Evolutionary conservation across 2,113 vertebrate species (phyloP).

Genomic region (Limanda limanda): DNA sequence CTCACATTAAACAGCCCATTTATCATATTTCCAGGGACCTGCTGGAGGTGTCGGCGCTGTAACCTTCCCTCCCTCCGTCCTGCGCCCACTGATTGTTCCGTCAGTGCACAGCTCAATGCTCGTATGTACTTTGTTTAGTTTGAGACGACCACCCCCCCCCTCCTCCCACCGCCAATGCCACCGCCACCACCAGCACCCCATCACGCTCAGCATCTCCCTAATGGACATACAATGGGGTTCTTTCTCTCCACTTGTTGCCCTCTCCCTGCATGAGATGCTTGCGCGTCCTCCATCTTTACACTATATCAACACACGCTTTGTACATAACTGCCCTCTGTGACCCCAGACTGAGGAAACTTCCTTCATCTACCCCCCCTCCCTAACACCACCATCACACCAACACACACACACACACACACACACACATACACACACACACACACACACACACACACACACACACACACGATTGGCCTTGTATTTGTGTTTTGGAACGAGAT

Average conservation of each 20-base stretch:
- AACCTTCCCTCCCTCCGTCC: constrained; percentile 21
- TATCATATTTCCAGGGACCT: constrained; percentile 73
- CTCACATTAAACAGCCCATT: constrained; percentile 73
- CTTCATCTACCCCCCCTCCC: constrained; percentile 37
- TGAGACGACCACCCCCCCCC: constrained; percentile 2
- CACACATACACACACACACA: not conserved
- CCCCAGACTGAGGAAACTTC: constrained; percentile 47
- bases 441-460: not conserved
- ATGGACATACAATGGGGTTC: constrained; percentile 70
- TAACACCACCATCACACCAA: constrained; percentile 11
- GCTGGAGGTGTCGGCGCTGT: constrained; percentile 47
- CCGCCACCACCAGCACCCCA: constrained; percentile 12
- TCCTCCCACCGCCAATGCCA: not conserved
- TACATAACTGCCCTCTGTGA: constrained; percentile 70
- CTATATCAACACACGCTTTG: constrained; percentile 76
- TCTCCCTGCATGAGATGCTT: constrained; percentile 67
- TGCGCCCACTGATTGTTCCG: constrained; percentile 50
- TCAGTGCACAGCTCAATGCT: constrained; percentile 48
- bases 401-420: not conserved
- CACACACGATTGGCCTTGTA: too few species aligned
- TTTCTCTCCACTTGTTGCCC: constrained; percentile 74
- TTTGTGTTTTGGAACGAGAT: constrained; percentile 1
- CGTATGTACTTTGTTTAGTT: constrained; percentile 55
- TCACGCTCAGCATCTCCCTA: constrained; percentile 47
- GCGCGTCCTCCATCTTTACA: constrained; percentile 71